Evolutionary conservation across 2,113 vertebrate species (phyloP).

Genomic region (Cryptotis parvus): DNA sequence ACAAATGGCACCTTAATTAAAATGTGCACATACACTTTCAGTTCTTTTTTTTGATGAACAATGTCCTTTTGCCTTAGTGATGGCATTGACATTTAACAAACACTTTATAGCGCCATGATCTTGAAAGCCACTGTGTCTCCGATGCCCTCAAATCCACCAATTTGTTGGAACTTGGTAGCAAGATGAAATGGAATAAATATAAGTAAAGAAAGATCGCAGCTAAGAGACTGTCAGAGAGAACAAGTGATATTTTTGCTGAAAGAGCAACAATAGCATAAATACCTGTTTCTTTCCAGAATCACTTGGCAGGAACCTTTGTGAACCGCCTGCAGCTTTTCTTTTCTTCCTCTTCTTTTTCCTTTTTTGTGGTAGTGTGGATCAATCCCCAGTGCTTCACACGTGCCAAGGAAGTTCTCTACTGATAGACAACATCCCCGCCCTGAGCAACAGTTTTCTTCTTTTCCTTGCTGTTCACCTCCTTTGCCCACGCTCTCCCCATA

Average conservation of each 20-base stretch:
- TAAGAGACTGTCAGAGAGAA: not conserved
- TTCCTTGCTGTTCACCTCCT: not conserved
- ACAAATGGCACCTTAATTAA: constrained; percentile 34
- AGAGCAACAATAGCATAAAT: rapidly evolving
- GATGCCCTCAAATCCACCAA: not conserved
- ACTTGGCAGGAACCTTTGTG: not conserved
- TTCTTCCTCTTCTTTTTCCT: not conserved
- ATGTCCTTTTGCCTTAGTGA: not conserved
- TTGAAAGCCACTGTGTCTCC: not conserved
- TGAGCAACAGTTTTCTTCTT: not conserved
- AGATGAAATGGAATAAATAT: not conserved
- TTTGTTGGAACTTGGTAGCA: not conserved
- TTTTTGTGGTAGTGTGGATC: not conserved
- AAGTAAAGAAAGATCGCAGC: not conserved
- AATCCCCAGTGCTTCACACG: not conserved
- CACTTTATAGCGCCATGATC: not conserved
- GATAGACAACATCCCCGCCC: too few species aligned
- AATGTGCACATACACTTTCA: not conserved
- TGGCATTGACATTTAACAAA: not conserved
- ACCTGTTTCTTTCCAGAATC: not conserved
- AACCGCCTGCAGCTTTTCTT: not conserved
- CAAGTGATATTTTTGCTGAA: not conserved
- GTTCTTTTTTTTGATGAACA: not conserved
- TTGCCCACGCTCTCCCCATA: too few species aligned
- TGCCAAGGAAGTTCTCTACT: too few species aligned